These are phyloP conservation scores for Synaphobranchus kaupii DNA, from an alignment of 2,797 vertebrate species.

Conservation along the genomic window DNA sequence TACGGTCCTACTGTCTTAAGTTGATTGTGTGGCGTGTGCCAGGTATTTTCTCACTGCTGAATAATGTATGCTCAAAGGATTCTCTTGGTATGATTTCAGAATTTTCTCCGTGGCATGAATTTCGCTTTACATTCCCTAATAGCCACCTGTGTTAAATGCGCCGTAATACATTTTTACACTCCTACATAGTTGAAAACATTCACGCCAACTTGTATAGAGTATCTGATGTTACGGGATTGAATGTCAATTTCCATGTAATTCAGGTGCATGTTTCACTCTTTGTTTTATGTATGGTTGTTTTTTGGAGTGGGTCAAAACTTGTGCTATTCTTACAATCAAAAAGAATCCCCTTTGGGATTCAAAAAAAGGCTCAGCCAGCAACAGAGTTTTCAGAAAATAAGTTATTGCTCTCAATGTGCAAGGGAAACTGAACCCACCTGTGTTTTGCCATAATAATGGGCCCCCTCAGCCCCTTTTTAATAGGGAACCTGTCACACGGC, in stretches of 20 bases:
- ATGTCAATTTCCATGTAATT: neutral
- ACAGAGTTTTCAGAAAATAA: slow-evolving; percentile 7
- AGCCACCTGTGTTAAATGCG: neutral
- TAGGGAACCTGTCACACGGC: slow-evolving; percentile 19
- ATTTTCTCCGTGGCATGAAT: neutral
- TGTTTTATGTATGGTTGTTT: neutral
- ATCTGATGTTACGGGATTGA: neutral
- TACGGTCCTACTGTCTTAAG: neutral
- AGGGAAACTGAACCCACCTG: neutral
- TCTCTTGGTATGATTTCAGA: neutral
- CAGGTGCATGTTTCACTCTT: neutral
- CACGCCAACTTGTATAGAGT: neutral
- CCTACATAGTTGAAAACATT: neutral
- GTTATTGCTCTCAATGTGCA: neutral
- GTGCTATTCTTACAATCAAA: neutral
- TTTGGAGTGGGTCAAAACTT: neutral
- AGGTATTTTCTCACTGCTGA: neutral
- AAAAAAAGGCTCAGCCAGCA: neutral
- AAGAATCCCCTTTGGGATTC: neutral
- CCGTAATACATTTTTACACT: neutral
- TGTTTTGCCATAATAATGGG: slow-evolving; percentile 7
- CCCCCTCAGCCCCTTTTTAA: neutral
- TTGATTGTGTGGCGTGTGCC: neutral
- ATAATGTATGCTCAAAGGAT: neutral
- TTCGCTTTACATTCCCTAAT: neutral